Evolutionary conservation across 1,140 invertebrate genomes (phyloP).

Genomic region (Ostrea edulis): DNA sequence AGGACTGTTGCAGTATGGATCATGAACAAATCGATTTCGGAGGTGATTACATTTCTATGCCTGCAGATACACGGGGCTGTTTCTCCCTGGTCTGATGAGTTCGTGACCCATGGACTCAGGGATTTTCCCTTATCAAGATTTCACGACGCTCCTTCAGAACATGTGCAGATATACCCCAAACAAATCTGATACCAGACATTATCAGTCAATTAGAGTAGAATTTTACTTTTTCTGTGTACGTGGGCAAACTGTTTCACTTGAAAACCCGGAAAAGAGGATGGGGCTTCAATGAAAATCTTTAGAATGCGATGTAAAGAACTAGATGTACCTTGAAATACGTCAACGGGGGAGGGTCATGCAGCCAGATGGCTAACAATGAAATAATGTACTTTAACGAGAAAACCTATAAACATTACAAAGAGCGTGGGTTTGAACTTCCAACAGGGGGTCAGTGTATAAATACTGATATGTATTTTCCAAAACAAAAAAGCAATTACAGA

Average conservation of each 20-base stretch:
- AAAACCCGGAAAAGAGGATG: not conserved
- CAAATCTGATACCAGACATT: constrained; percentile 3
- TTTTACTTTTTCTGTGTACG: not conserved
- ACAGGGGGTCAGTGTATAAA: no score
- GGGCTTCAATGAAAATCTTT: not conserved
- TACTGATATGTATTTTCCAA: no score
- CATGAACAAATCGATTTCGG: not conserved
- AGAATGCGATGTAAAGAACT: not conserved
- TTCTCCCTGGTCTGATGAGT: not conserved
- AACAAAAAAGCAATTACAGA: no score
- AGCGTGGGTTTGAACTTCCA: no score
- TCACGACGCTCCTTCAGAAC: not conserved
- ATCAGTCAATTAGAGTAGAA: not conserved
- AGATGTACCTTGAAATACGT: not conserved
- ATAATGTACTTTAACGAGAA: not conserved
- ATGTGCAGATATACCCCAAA: not conserved
- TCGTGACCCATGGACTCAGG: not conserved
- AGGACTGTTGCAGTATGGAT: not conserved
- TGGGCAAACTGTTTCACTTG: not conserved
- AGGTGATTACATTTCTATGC: constrained; percentile 4
- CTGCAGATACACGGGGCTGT: not conserved
- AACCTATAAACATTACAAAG: no score
- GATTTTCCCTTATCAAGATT: constrained; percentile 21
- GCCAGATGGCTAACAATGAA: not conserved
- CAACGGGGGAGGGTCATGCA: not conserved